A percentile compares a stretch with the other conserved stretches of the same genome.
phyloP scores from a whole-genome alignment of 2,888 invertebrate genomes.

The Syrphus vitripennis region DNA sequence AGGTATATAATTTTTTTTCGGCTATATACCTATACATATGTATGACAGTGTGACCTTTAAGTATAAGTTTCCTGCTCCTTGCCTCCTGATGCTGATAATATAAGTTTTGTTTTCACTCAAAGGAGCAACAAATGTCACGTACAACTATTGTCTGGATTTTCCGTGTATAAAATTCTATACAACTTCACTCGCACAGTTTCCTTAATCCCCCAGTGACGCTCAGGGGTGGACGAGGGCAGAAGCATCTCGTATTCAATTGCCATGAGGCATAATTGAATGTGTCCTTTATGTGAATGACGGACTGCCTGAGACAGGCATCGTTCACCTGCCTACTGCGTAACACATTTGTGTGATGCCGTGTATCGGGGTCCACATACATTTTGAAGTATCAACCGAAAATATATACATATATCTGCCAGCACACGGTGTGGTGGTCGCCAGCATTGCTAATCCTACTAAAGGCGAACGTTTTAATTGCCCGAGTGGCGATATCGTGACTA shows the following conservation, averaged over 20 bases:
- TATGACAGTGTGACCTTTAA: slow-evolving; percentile 30
- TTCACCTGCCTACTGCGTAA: slow-evolving; percentile 54
- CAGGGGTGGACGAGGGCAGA: not conserved
- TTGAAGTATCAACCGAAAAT: slow-evolving; percentile 9
- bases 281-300: slow-evolving; percentile 63
- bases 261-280: slow-evolving; percentile 63
- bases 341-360: slow-evolving; percentile 45
- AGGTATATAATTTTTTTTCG: not conserved
- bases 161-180: not conserved
- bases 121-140: slow-evolving; percentile 59
- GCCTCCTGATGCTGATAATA: not conserved
- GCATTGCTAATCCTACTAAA: slow-evolving; percentile 38
- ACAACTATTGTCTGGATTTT: slow-evolving; percentile 34
- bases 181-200: not conserved
- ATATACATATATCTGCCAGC: slow-evolving; percentile 19
- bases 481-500: slow-evolving; percentile 57
- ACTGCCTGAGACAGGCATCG: slow-evolving; percentile 52
- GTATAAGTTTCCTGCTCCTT: not conserved
- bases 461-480: slow-evolving; percentile 67
- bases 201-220: not conserved
- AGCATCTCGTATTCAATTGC: slow-evolving; percentile 42
- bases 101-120: not conserved
- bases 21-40: not conserved
- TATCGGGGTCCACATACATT: slow-evolving; percentile 5
- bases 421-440: not conserved